phyloP scores from a whole-genome alignment of 2,888 invertebrate species.

The Omphaloscelis lunosa region DNA sequence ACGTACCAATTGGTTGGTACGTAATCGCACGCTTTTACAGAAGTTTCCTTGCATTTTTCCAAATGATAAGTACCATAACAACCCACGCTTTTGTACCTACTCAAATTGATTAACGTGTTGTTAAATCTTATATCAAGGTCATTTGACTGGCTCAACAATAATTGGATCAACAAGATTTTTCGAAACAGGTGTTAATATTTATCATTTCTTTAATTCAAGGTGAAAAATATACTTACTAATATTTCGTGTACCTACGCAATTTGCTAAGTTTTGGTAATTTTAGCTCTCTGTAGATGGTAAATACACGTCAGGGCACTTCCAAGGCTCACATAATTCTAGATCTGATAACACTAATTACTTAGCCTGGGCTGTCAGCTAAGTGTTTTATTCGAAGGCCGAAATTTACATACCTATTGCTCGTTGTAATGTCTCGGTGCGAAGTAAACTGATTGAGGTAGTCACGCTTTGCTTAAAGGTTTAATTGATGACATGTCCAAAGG shows the following conservation, averaged over 20 bases:
- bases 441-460: conserved; percentile 23
- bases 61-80: no score
- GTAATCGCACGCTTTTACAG: no score
- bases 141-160: background rate
- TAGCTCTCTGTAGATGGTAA: conserved; percentile 12
- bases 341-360: conserved; percentile 65
- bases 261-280: conserved; percentile 35
- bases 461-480: conserved; percentile 22
- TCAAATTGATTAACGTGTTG: background rate
- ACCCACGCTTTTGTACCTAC: no score
- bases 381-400: conserved; percentile 57
- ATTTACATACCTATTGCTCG: conserved; percentile 59
- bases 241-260: conserved; percentile 16
- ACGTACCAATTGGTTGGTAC: no score
- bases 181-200: background rate
- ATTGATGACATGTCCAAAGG: background rate
- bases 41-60: no score
- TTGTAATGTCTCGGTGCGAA: conserved; percentile 17
- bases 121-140: conserved; percentile 6
- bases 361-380: conserved; percentile 49
- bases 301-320: conserved; percentile 24
- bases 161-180: background rate
- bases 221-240: background rate
- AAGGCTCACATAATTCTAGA: conserved; percentile 50
- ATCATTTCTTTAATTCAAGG: conserved; percentile 11